Evolutionary conservation across 2,113 vertebrate species (phyloP), one percentile per base, ranked within the genome.

Genomic region (Archilochus colubris): DNA sequence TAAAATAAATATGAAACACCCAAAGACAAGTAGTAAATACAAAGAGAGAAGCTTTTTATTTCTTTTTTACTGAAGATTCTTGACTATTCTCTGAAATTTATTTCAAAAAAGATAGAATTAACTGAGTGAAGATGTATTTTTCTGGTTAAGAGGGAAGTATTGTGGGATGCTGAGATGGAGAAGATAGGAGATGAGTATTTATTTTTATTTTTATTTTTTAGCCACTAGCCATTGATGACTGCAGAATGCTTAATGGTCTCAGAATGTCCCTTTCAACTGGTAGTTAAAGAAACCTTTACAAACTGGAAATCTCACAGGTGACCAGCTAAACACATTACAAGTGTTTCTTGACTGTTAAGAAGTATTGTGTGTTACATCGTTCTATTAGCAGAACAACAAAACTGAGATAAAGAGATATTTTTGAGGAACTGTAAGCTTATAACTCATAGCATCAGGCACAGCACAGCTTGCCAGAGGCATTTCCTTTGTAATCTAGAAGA

Each of bases 391-490:
- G 50, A 50, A 9, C 72, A 91, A 46, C 59, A 23, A 27, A n/a
- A 6, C 6, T 1, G 1, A 77, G 8, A 81, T 59, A 43, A 85
- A 31, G 61, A 84, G 59, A 51, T 62, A 62, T 76, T 89, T 61
- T 95, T 63, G 67, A 94, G 88, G 88, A 93, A 59, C 30, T 64
- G 30, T 77, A 89, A 76, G 54, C 14, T 73, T 85, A 73, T 73
- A 89, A 54, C 58, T 95, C 58, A 76, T 68, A 85, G 82, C 67
- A 95, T 95, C 92, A 94, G 89, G 93, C 79, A 85, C 54, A 69
- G 88, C 58, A 76, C 23, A 33, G 78, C 40, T 94, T 94, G 96
- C 92, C 92, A 95, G 70, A 94, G 85, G 96, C 93, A 93, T 95
- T 96, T 95, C 51, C 82, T 95, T 93, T 88, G 70, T 94, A 77